These are phyloP conservation scores for Bombus vancouverensis DNA, from an alignment of 1,140 invertebrate species.

Conservation along the genomic window DNA sequence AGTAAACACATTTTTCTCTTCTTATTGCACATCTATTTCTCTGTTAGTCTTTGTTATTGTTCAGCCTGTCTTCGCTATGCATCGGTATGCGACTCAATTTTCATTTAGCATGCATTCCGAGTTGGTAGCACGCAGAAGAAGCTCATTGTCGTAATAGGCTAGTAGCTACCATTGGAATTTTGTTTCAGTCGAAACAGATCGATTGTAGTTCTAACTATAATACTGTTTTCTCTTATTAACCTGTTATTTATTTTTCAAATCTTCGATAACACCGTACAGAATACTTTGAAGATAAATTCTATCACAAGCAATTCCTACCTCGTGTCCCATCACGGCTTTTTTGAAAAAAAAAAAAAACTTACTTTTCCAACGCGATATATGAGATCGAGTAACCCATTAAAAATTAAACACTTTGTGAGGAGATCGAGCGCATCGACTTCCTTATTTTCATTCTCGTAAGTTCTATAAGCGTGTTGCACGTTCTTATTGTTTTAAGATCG, in stretches of 20 bases:
- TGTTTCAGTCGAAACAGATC: not conserved
- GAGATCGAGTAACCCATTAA: too few relatives aligned
- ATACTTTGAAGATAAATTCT: too few relatives aligned
- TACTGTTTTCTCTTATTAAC: not conserved
- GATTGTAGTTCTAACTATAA: not conserved
- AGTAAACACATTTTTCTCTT: not conserved
- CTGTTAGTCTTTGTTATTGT: not conserved
- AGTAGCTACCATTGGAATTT: not conserved
- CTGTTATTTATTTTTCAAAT: not conserved
- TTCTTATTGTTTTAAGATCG: not conserved
- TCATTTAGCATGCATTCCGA: slow-evolving; percentile 33
- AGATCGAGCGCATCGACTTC: too few relatives aligned
- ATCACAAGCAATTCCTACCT: too few relatives aligned
- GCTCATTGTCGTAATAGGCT: not conserved
- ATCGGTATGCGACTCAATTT: slow-evolving; percentile 20
- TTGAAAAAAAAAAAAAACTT: too few relatives aligned
- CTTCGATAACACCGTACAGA: not conserved
- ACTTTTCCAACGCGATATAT: too few relatives aligned
- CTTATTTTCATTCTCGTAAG: too few relatives aligned
- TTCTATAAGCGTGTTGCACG: too few relatives aligned
- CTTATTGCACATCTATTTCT: not conserved
- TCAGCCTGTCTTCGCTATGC: not conserved
- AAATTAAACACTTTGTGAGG: too few relatives aligned
- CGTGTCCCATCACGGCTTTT: accelerated
- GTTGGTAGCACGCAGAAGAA: slow-evolving; percentile 1